phyloP scores from a whole-genome alignment of 2,113 vertebrate species.

The Sinocyclocheilus rhinocerous region DNA sequence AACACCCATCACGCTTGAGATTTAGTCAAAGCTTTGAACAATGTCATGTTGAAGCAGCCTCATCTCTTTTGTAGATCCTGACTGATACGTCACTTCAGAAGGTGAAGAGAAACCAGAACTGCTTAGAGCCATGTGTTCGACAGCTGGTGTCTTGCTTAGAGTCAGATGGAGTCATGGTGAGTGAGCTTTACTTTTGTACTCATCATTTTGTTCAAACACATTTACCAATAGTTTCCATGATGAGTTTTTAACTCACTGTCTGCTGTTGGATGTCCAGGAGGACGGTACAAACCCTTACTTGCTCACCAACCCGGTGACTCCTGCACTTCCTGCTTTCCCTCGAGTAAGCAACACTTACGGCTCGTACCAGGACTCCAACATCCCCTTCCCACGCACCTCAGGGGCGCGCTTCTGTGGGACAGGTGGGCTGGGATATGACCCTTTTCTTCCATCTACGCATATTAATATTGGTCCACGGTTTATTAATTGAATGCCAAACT shows the following conservation, averaged over 20 bases:
- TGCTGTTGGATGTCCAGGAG: slow-evolving; percentile 84
- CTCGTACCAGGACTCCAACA: slow-evolving; percentile 97
- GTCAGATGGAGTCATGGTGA: slow-evolving; percentile 85
- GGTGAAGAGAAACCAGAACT: slow-evolving; percentile 98
- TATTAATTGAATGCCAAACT: no score
- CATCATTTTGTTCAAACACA: not conserved
- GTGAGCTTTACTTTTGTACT: slow-evolving; percentile 44
- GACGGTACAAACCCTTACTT: slow-evolving; percentile 87
- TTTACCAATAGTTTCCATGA: not conserved
- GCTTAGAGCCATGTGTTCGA: slow-evolving; percentile 94
- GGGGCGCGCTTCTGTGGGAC: slow-evolving; percentile 98
- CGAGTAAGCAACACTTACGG: slow-evolving; percentile 94
- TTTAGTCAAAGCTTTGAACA: not conserved
- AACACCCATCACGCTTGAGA: not conserved
- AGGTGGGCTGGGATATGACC: slow-evolving; percentile 67
- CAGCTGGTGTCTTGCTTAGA: slow-evolving; percentile 96
- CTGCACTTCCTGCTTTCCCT: slow-evolving; percentile 88
- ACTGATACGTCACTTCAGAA: slow-evolving; percentile 97
- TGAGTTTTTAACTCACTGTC: not conserved
- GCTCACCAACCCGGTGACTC: slow-evolving; percentile 85
- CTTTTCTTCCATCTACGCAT: no score
- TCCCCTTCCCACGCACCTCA: slow-evolving; percentile 95
- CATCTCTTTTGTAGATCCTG: slow-evolving; percentile 78
- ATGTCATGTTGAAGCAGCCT: not conserved
- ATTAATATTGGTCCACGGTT: no score